Conservation (phyloP, 2,888 invertebrate genomes). For the Uropetala carovei region DNA sequence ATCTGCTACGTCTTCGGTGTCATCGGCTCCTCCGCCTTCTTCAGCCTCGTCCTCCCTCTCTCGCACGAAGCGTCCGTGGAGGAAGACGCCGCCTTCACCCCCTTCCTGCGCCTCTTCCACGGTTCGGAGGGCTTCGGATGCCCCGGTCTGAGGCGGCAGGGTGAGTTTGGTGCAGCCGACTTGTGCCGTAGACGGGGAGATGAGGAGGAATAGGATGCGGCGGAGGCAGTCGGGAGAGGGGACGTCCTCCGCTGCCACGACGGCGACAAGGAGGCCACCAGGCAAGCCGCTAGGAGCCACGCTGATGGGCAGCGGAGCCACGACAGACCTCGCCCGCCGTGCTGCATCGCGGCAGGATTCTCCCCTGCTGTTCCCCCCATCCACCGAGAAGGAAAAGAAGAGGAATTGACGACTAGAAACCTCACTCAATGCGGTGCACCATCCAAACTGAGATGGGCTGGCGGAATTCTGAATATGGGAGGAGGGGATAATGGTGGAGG, state of each 20-base stretch:
- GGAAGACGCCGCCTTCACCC: not conserved
- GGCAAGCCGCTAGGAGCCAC: conserved; percentile 70
- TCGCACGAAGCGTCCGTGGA: not conserved
- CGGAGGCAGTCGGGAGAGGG: not conserved
- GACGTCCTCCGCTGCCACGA: not conserved
- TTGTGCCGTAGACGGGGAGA: too few relatives aligned
- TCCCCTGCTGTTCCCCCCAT: conserved; percentile 79
- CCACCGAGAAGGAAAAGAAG: conserved; percentile 66
- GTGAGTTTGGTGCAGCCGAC: too few relatives aligned
- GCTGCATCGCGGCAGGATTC: conserved; percentile 89
- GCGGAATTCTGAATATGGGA: not conserved
- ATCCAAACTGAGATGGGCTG: not conserved
- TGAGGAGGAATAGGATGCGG: not conserved
- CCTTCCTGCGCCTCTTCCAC: conserved; percentile 13
- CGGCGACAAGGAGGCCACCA: conserved; percentile 45
- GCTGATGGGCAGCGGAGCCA: conserved; percentile 71
- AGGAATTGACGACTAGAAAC: not conserved
- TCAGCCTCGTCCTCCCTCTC: not conserved
- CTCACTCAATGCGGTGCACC: not conserved
- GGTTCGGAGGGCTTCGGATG: not conserved
- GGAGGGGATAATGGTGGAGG: not conserved
- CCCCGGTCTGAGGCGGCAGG: not conserved
- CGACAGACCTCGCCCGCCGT: conserved; percentile 72
- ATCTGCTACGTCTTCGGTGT: conserved; percentile 3
- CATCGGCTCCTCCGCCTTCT: not conserved